Evolutionary conservation across 2,888 invertebrate species (phyloP), one percentile per base, ranked within the genome.

Genomic region (Allophyes oxyacanthae): DNA sequence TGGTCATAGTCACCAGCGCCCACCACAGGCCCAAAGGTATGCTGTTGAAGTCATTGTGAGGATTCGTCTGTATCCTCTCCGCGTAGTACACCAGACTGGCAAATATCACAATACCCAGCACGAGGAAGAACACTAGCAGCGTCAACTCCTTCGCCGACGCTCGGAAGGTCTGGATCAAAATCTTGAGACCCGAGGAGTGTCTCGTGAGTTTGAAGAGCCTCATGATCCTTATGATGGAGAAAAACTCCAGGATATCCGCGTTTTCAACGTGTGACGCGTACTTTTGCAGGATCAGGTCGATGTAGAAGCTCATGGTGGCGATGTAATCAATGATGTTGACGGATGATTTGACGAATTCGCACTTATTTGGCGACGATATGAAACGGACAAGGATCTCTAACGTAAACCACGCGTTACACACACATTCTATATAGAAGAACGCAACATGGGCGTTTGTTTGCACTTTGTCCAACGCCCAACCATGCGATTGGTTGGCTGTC

Each of bases 291-390:
- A 97, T 96, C 85, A 99, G 95, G 92, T 99, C 99, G 90, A 98
- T 97, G 95, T 99, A 99, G 95, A 99, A 99, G 88, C 99, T 99
- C 90, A 99, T 95, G 34, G 99, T 99, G 68, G 99, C 99, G 79
- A 99, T 98, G 94, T 99, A 99, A 94, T 99, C 99, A 94, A 99
- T 99, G 90, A 99, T 97, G 94, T 99, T 99, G 83, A 99, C 99
- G 65, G 99, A 99, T 86, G 97, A 98, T 89, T 97, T 98, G 90
- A 99, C 96, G 94, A 99, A 99, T 85, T 97, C 97, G 89, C 98
- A 97, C 91, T 98, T 99, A 87, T 97, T 98, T 30, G 99, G 99
- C 74, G 98, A 97, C 49, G 99, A 98, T 81, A 98, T 97, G 94
- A 99, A 98, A 67, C 99, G 96, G 63, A 97, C 95, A 81, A 99